Percentiles rank a stretch among this genome's conserved stretches.
Evolutionary conservation across 2,797 vertebrate species (phyloP).

Genomic region (Falco naumanni): DNA sequence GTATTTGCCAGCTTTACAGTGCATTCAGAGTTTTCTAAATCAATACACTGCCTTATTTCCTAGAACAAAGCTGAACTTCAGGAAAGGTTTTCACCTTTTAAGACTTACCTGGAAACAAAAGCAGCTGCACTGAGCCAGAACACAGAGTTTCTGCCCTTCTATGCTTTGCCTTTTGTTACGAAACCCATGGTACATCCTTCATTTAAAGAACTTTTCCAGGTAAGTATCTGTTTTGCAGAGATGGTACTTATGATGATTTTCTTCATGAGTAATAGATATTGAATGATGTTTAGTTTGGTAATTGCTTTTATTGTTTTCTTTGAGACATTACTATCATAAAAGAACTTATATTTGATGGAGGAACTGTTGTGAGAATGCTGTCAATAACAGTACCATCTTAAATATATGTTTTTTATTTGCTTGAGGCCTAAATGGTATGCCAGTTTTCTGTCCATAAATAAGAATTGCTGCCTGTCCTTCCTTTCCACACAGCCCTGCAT

Average conservation of each 20-base stretch:
- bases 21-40: background rate
- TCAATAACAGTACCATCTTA: background rate
- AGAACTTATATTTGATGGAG: background rate
- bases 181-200: slow-evolving; percentile 90
- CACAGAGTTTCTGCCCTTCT: slow-evolving; percentile 93
- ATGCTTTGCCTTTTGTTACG: slow-evolving; percentile 94
- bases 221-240: slow-evolving; percentile 17
- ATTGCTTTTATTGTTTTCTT: background rate
- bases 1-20: background rate
- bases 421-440: background rate
- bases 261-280: background rate
- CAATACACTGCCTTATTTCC: background rate
- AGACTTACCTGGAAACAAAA: slow-evolving; percentile 90
- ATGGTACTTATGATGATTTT: background rate
- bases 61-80: slow-evolving; percentile 87
- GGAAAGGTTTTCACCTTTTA: slow-evolving; percentile 86
- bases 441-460: background rate
- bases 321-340: background rate
- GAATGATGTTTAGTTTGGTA: background rate
- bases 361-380: background rate
- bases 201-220: slow-evolving; percentile 94
- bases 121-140: slow-evolving; percentile 91
- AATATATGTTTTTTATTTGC: background rate
- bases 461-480: background rate
- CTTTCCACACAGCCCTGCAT: background rate